A percentile compares a stretch with the other conserved stretches of the same genome.
These are phyloP conservation scores for Lucifuga dentata DNA, from an alignment of 2,113 vertebrate species.

Conservation along the genomic window DNA sequence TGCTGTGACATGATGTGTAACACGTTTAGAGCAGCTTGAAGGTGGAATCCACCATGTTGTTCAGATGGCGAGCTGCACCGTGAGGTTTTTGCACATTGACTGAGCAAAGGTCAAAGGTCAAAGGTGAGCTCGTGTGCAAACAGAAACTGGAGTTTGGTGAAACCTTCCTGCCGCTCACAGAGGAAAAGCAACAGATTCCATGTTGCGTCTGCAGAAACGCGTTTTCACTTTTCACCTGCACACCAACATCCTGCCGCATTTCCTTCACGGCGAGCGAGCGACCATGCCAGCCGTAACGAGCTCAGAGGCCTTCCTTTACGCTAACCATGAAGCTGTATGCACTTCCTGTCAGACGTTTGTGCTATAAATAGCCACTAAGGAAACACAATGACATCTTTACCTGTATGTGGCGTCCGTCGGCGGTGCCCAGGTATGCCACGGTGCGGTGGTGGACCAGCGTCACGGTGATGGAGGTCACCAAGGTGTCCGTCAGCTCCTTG, in stretches of 20 bases:
- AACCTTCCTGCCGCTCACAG: slow-evolving; percentile 17
- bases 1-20: background rate
- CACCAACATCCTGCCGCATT: slow-evolving; percentile 66
- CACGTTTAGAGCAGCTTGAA: background rate
- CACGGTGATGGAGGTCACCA: slow-evolving; percentile 91
- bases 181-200: background rate
- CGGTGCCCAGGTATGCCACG: slow-evolving; percentile 91
- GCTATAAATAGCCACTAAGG: background rate
- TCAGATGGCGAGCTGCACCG: slow-evolving; percentile 50
- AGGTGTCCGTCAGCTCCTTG: slow-evolving; percentile 88
- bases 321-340: slow-evolving; percentile 22
- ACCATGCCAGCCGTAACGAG: slow-evolving; percentile 14
- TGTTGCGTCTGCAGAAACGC: slow-evolving; percentile 1
- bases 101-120: slow-evolving; percentile 58
- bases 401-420: slow-evolving; percentile 93
- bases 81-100: slow-evolving; percentile 28
- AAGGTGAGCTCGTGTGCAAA: slow-evolving; percentile 50
- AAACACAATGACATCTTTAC: slow-evolving; percentile 66
- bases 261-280: slow-evolving; percentile 54
- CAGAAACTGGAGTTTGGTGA: slow-evolving; percentile 47
- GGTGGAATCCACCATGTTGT: slow-evolving; percentile 1
- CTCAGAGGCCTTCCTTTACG: slow-evolving; percentile 3
- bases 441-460: slow-evolving; percentile 87
- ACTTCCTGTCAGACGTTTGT: background rate
- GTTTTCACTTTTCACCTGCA: slow-evolving; percentile 49